phyloP scores from a whole-genome alignment of 1,140 invertebrate genomes.

The Tetragonula clypearis region DNA sequence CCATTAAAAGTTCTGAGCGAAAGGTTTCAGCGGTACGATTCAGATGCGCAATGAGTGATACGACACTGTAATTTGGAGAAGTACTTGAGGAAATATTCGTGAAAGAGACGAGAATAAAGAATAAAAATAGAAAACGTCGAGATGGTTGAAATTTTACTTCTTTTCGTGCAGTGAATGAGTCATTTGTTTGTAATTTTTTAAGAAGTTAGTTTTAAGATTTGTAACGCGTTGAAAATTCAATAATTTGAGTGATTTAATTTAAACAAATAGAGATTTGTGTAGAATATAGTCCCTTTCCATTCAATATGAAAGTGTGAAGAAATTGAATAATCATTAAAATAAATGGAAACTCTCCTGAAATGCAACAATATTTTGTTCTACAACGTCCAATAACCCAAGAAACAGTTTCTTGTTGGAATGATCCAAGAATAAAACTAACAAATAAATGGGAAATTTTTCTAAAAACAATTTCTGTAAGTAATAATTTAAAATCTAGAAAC shows the following conservation, averaged over 20 bases:
- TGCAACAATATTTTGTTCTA: too few relatives aligned
- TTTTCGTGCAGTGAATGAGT: not conserved
- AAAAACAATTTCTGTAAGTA: too few relatives aligned
- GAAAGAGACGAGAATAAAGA: not conserved
- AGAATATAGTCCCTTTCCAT: too few relatives aligned
- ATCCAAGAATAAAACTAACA: too few relatives aligned
- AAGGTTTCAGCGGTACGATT: not conserved
- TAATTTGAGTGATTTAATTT: not conserved
- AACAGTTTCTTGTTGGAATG: too few relatives aligned
- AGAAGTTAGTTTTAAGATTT: not conserved
- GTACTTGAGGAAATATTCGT: not conserved
- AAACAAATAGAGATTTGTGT: not conserved
- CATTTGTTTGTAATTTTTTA: too few relatives aligned
- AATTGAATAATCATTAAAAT: too few relatives aligned
- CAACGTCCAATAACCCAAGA: too few relatives aligned
- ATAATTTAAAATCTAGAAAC: too few relatives aligned
- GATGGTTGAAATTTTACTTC: too few relatives aligned
- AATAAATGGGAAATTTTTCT: too few relatives aligned
- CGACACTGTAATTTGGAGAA: not conserved
- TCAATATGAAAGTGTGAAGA: not conserved
- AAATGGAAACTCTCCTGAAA: too few relatives aligned
- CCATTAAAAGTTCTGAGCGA: slow-evolving; percentile 35
- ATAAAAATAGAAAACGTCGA: not conserved
- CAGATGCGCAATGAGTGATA: slow-evolving; percentile 29
- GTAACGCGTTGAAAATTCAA: not conserved